Evolutionary conservation across 30 jellyfish, hydroid and myxozoan species (phyloP), one percentile per base, ranked within the genome.

Genomic region (Hydra vulgaris): DNA sequence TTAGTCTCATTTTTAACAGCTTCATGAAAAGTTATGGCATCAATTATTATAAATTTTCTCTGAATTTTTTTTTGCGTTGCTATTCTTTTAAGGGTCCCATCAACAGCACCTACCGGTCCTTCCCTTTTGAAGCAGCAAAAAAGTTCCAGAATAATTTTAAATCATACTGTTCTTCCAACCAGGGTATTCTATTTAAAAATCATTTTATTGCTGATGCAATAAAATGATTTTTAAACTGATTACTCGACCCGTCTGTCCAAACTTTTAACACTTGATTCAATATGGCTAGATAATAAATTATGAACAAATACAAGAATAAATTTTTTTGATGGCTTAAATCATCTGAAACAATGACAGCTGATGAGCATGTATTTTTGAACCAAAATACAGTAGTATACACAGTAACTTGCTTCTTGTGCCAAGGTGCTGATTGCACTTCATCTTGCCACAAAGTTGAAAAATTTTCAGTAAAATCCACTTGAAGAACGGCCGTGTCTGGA

Each of bases 101-200:
- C 71, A 56, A 56, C n/a, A 56, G 17, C 71, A 56, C n/a, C 71
- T 56, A 56, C 71, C 71, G 71, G 71, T n/a, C 71, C 71, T 56
- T 56, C n/a, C 71, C 71, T 15, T 56, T 17, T 56, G 71, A 56
- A 56, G 71, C 71, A 56, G n/a, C 71, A 56, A 56, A 56, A 56
- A 56, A 56, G 71, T 56, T 56, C 71, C 71, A 56, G 71, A 17
- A 56, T 56, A 56, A n/a, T 56, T 56, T 56, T 56, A n/a, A n/a
- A n/a, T n/a, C n/a, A n/a, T n/a, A n/a, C n/a, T n/a, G n/a, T n/a
- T n/a, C n/a, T n/a, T n/a, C 17, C 17, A 56, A 15, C 71, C 17
- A 15, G 71, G n/a, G n/a, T n/a, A n/a, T n/a, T 56, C n/a, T 17
- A 15, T 56, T 56, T 56, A 15, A 17, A 17, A 56, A 56, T n/a